Evolutionary conservation across 2,888 invertebrate genomes (phyloP), one percentile per base, ranked within the genome.

Genomic region (Brachyopa scutellaris): DNA sequence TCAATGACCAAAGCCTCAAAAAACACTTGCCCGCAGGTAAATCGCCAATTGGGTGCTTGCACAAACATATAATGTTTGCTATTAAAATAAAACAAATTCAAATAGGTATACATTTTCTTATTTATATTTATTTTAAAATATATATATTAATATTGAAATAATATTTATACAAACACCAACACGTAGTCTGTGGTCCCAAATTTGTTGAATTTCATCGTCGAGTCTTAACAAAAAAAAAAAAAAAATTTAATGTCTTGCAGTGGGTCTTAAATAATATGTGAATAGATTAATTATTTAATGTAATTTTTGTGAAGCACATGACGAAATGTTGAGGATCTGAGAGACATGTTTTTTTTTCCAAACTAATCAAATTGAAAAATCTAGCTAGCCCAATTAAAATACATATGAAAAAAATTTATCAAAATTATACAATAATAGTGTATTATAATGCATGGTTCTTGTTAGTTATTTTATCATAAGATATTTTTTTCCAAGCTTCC

Each of bases 161-260:
- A 67, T 45, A 62, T 49, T n/a, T n/a, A n/a, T n/a, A n/a, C n/a
- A n/a, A 67, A 70, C 47, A 74, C 74, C 66, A 74, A 74, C 66
- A 74, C 49, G 31, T 49, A 74, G 74, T 57, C 57, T 74, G 57
- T 74, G 74, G 74, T 74, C 74, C 74, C 74, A 49, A 55, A 74
- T 74, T 74, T 74, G 40, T 57, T 57, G 62, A 55, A 47, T 29
- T 62, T 40, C 19, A 53, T 33, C 17, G n/a, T 11, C 7, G 8
- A n/a, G n/a, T 8, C 2, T 42, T 8, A 13, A 17, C 9, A 59
- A 29, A 21, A 21, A 13, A 33, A 33, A 7, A 47, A n/a, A n/a
- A 11, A 21, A 29, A 17, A 11, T 19, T 13, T 31, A 29, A 26
- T 26, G 4, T 26, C 6, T 26, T 26, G 26, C 26, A 26, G n/a